Evolutionary conservation across 2,888 invertebrate genomes (phyloP).

Genomic region (Amphipoea oculea): DNA sequence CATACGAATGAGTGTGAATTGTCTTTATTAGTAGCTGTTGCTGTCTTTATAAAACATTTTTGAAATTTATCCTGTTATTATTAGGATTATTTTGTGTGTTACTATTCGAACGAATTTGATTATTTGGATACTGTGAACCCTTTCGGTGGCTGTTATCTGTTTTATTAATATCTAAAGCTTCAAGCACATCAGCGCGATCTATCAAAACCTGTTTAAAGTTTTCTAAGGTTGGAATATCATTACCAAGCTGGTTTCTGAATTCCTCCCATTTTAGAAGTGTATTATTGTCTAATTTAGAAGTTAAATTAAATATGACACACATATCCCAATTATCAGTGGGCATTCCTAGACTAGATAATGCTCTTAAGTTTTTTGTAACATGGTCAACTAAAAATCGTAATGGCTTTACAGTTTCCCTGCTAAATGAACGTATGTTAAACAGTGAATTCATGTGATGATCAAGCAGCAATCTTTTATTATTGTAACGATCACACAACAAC

Average conservation of each 20-base stretch:
- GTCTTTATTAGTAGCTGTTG: neutral
- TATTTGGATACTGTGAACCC: neutral
- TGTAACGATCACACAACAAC: no score
- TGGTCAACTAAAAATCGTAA: no score
- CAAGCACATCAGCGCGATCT: neutral
- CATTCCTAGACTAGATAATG: neutral
- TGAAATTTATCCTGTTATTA: neutral
- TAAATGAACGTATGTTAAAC: no score
- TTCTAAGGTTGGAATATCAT: neutral
- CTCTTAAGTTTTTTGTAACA: no score
- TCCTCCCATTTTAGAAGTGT: slow-evolving; percentile 3
- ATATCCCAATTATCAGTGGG: no score
- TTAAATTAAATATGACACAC: neutral
- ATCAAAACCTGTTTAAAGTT: neutral
- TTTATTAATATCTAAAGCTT: neutral
- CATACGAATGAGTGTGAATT: neutral
- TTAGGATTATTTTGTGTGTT: neutral
- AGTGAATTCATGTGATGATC: no score
- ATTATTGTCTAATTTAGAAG: neutral
- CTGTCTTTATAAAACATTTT: neutral
- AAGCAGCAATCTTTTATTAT: no score
- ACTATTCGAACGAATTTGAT: no score
- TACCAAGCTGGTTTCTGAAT: slow-evolving; percentile 2
- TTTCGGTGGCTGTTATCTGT: neutral
- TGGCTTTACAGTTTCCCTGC: no score